Evolutionary conservation across 2,888 invertebrate genomes (phyloP), one percentile per base, ranked within the genome.

Genomic region (Eupithecia abbreviata): DNA sequence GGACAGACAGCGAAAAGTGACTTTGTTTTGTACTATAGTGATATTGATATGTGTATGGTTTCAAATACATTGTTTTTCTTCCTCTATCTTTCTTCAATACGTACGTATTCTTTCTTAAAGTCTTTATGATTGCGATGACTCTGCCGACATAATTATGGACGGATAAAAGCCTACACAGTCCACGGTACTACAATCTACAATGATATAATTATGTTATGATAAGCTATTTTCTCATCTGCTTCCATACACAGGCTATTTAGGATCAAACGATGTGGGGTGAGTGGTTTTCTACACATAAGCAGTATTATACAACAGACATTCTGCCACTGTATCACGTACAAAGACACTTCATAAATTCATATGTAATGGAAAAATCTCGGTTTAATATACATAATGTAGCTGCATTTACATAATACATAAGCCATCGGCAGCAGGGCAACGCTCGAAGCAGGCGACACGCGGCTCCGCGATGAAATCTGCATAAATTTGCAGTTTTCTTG

Each of bases 401-500:
- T 79, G 84, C 86, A 90, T 89, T 89, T 86, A 86, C 90, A 89
- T 89, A 90, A 88, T 88, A 89, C 88, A 86, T 83, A 81, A 83
- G 84, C 83, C 80, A 82, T 83, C 83, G 85, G 87, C 86, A 88
- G 87, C 86, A 83, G 84, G 82, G 80, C 87, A 85, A 86, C 86
- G 89, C 84, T 82, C 85, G 83, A 71, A 78, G 77, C 82, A 85
- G 84, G 86, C 89, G 90, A 88, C 88, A 88, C 88, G 86, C 88
- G 86, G 88, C 85, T 81, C 4, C 84, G 88, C 88, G 84, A 88
- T 88, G 87, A 92, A 91, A 92, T 92, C 91, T 92, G 91, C 92
- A 93, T 93, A 90, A 90, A 92, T 92, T 92, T 92, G 91, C 92
- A 92, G 91, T 93, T 92, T 90, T 90, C 91, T 90, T 91, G 90